Base-by-base conservation (phyloP, 2,888 invertebrate species). In the Cerastoderma edule region DNA sequence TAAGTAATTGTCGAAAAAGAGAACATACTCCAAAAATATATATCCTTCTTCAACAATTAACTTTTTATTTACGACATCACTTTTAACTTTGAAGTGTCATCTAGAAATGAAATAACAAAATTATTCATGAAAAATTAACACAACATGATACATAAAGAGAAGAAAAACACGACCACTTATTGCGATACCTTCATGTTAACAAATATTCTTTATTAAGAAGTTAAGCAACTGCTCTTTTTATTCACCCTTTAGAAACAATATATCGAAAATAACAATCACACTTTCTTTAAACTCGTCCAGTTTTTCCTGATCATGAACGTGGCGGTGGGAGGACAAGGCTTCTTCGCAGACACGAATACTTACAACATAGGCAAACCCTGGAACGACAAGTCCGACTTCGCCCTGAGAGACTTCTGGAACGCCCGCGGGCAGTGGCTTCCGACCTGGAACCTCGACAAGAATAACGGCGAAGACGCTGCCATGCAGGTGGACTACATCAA, bases 301-400 rank as follows among this genome's bases (percentile, higher is more conserved):
- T 95, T 96, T 94, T 96, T 95, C 92, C 92, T 97, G 32, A 94
- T 95, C 0, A 87, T 97, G 60, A 97, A 96, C 0, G 93, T 97
- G 8, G 95, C 96, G 44, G 96, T 96, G 60, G 97, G 96, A 0
- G 97, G 97, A 1, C 94, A 95, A 0, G 95, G 95, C 22, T 95
- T 93, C 88, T 97, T 96, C 89, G 94, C 95, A 0, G 96, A 97
- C 85, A 71, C 53, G 16, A 75, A 72, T 65, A 70, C 70, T 3
- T 87, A 83, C 72, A 92, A 90, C 91, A 94, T 39, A 80, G 90
- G 1, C 83, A 97, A 97, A 90, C 97, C 97, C 0, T 97, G 97
- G 97, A 92, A 77, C 33, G 96, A 97, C 90, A 89, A 90, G 1
- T 94, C 95, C 32, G 94, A 95, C 0, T 86, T 92, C 88, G 95